Conservation (phyloP, 2,888 invertebrate genomes). For the Electrophaes corylata region DNA sequence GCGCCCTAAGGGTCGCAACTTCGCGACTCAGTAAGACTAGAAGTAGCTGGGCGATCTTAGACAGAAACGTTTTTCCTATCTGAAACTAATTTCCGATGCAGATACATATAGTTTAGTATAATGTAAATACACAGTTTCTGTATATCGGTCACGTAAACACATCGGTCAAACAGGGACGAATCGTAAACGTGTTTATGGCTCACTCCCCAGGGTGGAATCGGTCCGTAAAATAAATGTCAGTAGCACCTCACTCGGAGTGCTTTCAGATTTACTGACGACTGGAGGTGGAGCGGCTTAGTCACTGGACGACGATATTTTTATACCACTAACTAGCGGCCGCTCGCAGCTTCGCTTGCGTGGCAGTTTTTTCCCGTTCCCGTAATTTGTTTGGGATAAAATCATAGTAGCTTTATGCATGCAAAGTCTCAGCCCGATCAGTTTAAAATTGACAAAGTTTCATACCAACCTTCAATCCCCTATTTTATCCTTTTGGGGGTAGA, state of each 20-base stretch:
- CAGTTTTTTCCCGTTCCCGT: too few relatives aligned
- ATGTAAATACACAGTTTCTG: constrained; percentile 35
- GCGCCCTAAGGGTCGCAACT: too few relatives aligned
- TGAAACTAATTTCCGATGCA: constrained; percentile 29
- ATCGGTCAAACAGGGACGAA: constrained; percentile 47
- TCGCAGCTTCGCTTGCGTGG: too few relatives aligned
- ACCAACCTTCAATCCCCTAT: too few relatives aligned
- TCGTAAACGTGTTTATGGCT: constrained; percentile 56
- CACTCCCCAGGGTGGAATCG: constrained; percentile 46
- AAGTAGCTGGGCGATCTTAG: not conserved
- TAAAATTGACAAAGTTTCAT: too few relatives aligned
- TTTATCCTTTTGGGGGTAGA: too few relatives aligned
- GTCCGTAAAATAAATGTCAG: constrained; percentile 56
- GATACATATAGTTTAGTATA: constrained; percentile 20
- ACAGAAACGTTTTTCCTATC: constrained; percentile 11
- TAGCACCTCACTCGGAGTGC: constrained; percentile 45
- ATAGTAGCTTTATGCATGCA: too few relatives aligned
- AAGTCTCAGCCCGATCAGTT: too few relatives aligned
- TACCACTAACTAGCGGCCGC: too few relatives aligned
- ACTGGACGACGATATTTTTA: constrained; percentile 5
- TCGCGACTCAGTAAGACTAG: not conserved
- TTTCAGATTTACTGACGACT: constrained; percentile 43
- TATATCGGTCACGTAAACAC: constrained; percentile 45
- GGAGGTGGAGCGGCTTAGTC: not conserved
- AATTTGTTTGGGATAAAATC: too few relatives aligned